Conservation (phyloP, 1,140 invertebrate species). For the Apocrypta bakeri region DNA sequence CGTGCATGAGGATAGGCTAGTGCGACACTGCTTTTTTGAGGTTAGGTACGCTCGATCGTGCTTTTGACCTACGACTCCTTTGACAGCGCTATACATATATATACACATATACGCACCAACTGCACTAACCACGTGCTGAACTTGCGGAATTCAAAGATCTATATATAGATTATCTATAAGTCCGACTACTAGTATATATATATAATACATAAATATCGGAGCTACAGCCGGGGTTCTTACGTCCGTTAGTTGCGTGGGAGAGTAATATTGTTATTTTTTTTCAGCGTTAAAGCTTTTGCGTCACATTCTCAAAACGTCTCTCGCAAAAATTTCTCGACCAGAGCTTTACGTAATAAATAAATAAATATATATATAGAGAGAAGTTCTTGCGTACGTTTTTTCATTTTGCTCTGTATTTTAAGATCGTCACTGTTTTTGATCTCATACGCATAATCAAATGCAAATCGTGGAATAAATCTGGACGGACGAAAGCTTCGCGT, state of each 20-base stretch:
- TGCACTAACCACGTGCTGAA: too few species aligned
- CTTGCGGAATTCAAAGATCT: too few species aligned
- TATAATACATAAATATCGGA: background rate
- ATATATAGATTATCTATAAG: too few species aligned
- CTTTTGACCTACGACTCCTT: background rate
- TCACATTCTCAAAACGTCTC: background rate
- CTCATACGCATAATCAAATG: conserved; percentile 62
- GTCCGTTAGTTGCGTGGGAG: background rate
- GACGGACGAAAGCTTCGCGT: background rate
- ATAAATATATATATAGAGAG: background rate
- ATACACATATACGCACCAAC: background rate
- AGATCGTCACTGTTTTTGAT: conserved; percentile 67
- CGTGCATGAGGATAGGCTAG: background rate
- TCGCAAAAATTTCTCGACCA: background rate
- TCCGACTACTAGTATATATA: too few species aligned
- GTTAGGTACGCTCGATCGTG: background rate
- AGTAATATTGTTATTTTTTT: background rate
- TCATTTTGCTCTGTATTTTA: conserved; percentile 31
- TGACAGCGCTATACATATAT: background rate
- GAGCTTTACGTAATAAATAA: background rate
- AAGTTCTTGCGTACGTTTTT: background rate
- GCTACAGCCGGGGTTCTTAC: background rate
- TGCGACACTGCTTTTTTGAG: background rate
- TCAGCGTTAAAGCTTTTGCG: background rate
- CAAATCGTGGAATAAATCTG: background rate